These are phyloP conservation scores for Rhabdomys pumilio DNA, from an alignment of 2,797 vertebrate genomes.

Conservation along the genomic window DNA sequence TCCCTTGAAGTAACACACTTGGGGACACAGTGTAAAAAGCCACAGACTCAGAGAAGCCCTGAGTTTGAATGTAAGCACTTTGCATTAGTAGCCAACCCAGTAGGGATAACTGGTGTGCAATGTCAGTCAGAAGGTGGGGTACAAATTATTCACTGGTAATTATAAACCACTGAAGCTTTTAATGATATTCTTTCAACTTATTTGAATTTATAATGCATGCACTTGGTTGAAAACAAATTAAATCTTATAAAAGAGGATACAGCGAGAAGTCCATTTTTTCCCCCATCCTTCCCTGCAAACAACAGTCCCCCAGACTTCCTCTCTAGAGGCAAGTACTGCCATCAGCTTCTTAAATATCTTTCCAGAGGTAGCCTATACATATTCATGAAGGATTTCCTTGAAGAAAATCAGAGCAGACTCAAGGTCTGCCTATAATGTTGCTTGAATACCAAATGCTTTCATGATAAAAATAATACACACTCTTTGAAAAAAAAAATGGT, in stretches of 20 bases:
- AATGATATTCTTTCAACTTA: slow-evolving; percentile 58
- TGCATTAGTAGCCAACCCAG: slow-evolving; percentile 34
- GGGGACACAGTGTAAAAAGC: neutral
- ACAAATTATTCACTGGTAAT: slow-evolving; percentile 78
- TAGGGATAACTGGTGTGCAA: slow-evolving; percentile 28
- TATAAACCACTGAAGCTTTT: slow-evolving; percentile 75
- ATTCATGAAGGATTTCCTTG: slow-evolving; percentile 79
- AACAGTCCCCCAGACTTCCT: slow-evolving; percentile 33
- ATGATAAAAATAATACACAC: slow-evolving; percentile 75
- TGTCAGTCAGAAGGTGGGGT: slow-evolving; percentile 63
- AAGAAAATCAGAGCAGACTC: slow-evolving; percentile 80
- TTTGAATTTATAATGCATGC: neutral
- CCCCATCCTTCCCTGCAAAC: slow-evolving; percentile 32
- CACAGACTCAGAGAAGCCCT: slow-evolving; percentile 5
- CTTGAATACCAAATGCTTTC: slow-evolving; percentile 74
- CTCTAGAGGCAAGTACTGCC: slow-evolving; percentile 67
- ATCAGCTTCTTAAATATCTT: slow-evolving; percentile 75
- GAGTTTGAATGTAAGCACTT: slow-evolving; percentile 43
- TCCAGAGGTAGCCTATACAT: slow-evolving; percentile 76
- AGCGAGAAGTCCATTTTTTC: slow-evolving; percentile 68
- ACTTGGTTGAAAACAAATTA: slow-evolving; percentile 67
- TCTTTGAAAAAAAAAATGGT: slow-evolving; percentile 46
- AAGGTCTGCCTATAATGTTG: slow-evolving; percentile 73
- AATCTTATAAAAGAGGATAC: slow-evolving; percentile 62
- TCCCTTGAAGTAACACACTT: neutral